These are phyloP conservation scores for Hypselothyrea guttata DNA, from an alignment of 2,888 invertebrate genomes.

Conservation along the genomic window DNA sequence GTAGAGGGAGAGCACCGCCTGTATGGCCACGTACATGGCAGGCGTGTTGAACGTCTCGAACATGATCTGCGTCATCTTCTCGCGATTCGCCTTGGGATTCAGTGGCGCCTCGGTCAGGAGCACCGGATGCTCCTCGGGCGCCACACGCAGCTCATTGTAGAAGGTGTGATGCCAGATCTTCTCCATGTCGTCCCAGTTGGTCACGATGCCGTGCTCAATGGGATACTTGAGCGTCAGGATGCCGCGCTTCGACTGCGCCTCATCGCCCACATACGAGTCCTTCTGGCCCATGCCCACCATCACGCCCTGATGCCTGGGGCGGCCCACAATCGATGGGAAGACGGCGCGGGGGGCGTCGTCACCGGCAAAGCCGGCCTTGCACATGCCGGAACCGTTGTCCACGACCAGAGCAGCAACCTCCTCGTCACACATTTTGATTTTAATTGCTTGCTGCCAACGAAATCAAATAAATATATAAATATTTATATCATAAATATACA, in stretches of 20 bases:
- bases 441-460: constrained; percentile 61
- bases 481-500: too few relatives aligned
- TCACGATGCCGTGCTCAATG: constrained; percentile 98
- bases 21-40: constrained; percentile 96
- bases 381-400: constrained; percentile 96
- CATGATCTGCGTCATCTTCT: constrained; percentile 97
- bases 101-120: constrained; percentile 93
- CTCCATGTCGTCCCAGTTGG: constrained; percentile 99
- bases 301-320: constrained; percentile 93
- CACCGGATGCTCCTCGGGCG: constrained; percentile 95
- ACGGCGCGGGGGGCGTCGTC: constrained; percentile 94
- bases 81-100: constrained; percentile 93
- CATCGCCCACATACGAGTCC: constrained; percentile 93
- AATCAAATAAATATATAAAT: constrained; percentile 25
- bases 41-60: constrained; percentile 96
- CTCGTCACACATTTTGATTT: constrained; percentile 93
- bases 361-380: constrained; percentile 96
- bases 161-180: constrained; percentile 99
- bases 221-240: constrained; percentile 98
- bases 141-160: constrained; percentile 98
- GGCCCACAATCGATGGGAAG: constrained; percentile 94
- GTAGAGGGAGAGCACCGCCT: constrained; percentile 95
- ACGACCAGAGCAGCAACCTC: constrained; percentile 96
- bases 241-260: constrained; percentile 92
- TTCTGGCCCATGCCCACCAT: constrained; percentile 98